A percentile compares a stretch with the other conserved stretches of the same genome.
Evolutionary conservation across 2,113 vertebrate genomes (phyloP).

Genomic region (Cyanoliseus patagonus): DNA sequence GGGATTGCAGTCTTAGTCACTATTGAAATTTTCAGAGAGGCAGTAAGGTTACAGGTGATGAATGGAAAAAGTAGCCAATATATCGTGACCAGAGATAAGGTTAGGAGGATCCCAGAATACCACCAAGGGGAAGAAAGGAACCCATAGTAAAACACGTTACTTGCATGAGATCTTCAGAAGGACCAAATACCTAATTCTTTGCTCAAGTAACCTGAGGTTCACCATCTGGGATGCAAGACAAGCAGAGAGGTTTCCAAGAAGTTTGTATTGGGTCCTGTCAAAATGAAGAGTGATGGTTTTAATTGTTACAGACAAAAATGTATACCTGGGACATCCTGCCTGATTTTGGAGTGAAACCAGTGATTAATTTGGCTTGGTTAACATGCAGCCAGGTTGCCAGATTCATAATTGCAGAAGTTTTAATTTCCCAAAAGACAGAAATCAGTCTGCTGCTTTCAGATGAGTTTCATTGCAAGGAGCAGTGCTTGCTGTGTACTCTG

Average conservation of each 20-base stretch:
- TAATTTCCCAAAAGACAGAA: slow-evolving; percentile 12
- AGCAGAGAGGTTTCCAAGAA: not conserved
- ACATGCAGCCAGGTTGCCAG: not conserved
- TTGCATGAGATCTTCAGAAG: not conserved
- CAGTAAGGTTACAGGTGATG: not conserved
- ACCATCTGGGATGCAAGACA: not conserved
- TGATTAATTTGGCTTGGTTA: not conserved
- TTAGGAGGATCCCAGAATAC: not conserved
- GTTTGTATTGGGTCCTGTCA: not conserved
- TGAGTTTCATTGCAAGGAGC: not conserved
- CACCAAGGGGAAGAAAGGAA: not conserved
- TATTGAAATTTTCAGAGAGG: not conserved
- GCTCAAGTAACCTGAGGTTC: not conserved
- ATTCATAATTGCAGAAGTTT: not conserved
- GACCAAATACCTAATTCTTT: not conserved
- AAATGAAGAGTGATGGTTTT: not conserved
- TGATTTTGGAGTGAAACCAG: not conserved
- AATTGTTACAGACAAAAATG: not conserved
- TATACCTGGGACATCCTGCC: not conserved
- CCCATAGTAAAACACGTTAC: not conserved
- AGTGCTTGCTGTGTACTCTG: not conserved
- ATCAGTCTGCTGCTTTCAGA: not conserved
- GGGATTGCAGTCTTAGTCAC: not conserved
- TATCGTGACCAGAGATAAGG: not conserved
- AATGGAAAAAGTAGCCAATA: not conserved